Base-by-base conservation (phyloP, 2,113 vertebrate genomes). In the Terrapene triunguis region DNA sequence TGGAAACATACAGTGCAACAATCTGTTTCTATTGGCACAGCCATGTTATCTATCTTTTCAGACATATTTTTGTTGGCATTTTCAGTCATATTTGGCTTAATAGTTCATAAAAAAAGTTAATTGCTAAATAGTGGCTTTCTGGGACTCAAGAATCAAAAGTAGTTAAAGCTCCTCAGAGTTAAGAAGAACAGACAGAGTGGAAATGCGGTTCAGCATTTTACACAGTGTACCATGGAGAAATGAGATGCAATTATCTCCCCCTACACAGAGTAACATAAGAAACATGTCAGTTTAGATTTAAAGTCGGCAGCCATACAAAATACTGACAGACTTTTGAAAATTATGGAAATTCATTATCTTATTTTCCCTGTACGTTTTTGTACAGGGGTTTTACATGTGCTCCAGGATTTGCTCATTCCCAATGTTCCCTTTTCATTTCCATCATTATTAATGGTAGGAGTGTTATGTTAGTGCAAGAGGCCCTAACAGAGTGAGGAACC, bases 21-120 rank as follows among this genome's bases (percentile, higher is more conserved):
- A 85, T 74, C 10, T 96, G 44, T 94, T 96, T 97, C 79, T 95
- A 11, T 92, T 93, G 89, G 54, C 90, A 92, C 16, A 95, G 35
- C 89, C 85, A 51, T 82, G 84, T 84, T 94, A 89, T 95, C 87
- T 92, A 1, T 94, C 89, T 96, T 96, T 88, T 89, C 90, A 96
- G 94, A 83, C 81, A 79, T 96, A 92, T 97, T 97, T 97, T 96
- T 95, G 50, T 97, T 97, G 97, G 96, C 96, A 93, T 94, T 88
- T 89, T 65, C 74, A 44, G 84, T 76, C 80, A 35, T 92, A 80
- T 85, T 97, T 96, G 90, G 80, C 88, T 48, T 94, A 53, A 81
- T 91, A 92, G n/a, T 94, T 96, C 96, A 96, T 94, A 89, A 83
- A 87, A 72, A 72, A 42, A 96, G 95, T 92, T 91, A 96, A 96